Percentiles rank a stretch among this genome's conserved stretches.
Conservation (phyloP, 1,140 invertebrate species). For the Aphelenchoides fujianensis region DNA sequence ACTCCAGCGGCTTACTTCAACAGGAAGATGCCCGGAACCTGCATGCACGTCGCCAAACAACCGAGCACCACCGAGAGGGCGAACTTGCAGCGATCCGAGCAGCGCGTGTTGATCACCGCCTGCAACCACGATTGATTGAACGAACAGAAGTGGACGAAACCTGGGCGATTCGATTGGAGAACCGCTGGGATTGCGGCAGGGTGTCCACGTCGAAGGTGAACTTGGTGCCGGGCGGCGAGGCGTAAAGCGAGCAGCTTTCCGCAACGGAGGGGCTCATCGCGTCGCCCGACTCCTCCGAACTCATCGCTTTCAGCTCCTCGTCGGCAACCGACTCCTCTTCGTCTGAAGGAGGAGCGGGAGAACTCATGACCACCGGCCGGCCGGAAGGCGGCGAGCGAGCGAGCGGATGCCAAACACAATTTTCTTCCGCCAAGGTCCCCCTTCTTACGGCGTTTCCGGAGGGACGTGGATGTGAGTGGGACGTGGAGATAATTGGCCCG, state of each 20-base stretch:
- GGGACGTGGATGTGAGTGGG: too few species aligned
- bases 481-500: too few species aligned
- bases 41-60: constrained; percentile 23
- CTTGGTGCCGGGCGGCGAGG: background rate
- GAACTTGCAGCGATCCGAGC: constrained; percentile 29
- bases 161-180: constrained; percentile 2
- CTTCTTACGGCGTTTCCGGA: too few species aligned
- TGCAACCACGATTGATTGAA: too few species aligned
- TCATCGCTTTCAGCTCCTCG: background rate
- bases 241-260: constrained; percentile 1
- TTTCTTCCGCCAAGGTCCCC: too few species aligned
- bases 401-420: too few species aligned
- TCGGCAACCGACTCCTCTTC: too few species aligned
- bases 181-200: background rate
- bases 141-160: too few species aligned
- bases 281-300: background rate
- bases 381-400: too few species aligned
- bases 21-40: constrained; percentile 37
- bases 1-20: too few species aligned
- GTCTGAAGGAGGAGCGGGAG: too few species aligned
- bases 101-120: constrained; percentile 35
- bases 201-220: background rate
- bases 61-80: constrained; percentile 25
- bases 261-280: background rate
- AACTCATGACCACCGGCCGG: too few species aligned